Base-by-base conservation (phyloP, 1,140 invertebrate genomes). In the Dinothrombium tinctorium region DNA sequence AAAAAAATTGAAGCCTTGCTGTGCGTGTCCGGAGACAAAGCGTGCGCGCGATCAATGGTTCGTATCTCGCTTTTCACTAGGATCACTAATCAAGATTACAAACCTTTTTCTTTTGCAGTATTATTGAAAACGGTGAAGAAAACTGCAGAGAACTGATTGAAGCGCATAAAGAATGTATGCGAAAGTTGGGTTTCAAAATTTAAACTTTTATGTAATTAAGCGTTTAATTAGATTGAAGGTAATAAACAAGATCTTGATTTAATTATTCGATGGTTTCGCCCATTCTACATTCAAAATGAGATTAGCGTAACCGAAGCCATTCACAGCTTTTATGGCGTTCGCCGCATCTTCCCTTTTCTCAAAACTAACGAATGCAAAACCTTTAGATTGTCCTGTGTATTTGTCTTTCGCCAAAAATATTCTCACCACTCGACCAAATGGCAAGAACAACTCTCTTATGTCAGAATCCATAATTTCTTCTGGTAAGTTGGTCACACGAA, bases 231-330 rank as follows among this genome's bases (percentile, higher is more conserved):
- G 26, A 28, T 8, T 28, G 26, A 28, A 28, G n/a, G 7, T 28
- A 28, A 28, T 28, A 28, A 28, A 28, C 7, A 28, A n/a, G 7
- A 8, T 8, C 26, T 28, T 28, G 26, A 28, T 28, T 8, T 8
- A 28, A 28, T 38, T 38, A 25, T 24, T 24, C 12, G 41, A 46
- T 29, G 45, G 45, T 33, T 94, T 96, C 3, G 94, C 95, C 92
- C 92, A 98, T 65, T 98, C 92, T 15, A 95, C 94, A 60, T 74
- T 89, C 9, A 98, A 62, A 57, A 98, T 98, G 40, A 98, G 69
- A 67, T 98, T 89, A 64, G 96, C 89, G 59, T 96, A 96, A 44
- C 90, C 89, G 61, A 83, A 78, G 3, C 89, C 90, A 59, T 95
- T 80, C 4, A 98, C 69, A 32, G 67, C 68, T 43, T 71, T 60